A percentile compares a stretch with the other conserved stretches of the same genome.
Evolutionary conservation across 2,888 invertebrate species (phyloP).

Genomic region (Trachelus tabidus): DNA sequence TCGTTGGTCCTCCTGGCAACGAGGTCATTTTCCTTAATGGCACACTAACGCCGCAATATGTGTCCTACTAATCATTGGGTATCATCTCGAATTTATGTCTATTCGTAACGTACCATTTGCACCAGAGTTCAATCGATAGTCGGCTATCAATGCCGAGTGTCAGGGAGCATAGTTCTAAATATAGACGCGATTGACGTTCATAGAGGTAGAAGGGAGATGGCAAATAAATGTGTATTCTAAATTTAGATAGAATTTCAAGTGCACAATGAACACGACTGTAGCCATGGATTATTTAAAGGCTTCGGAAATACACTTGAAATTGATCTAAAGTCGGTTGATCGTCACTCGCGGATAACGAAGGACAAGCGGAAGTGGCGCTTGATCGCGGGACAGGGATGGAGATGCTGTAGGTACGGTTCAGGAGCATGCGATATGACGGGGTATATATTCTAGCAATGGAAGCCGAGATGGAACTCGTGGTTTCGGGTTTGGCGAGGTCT

Average conservation of each 20-base stretch:
- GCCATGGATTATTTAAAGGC: conserved; percentile 7
- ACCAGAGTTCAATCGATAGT: not conserved
- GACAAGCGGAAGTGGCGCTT: not conserved
- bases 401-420: not conserved
- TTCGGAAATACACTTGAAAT: conserved; percentile 18
- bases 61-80: not conserved
- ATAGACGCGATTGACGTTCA: conserved; percentile 11
- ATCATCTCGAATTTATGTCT: not conserved
- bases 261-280: not conserved
- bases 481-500: conserved; percentile 8
- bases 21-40: not conserved
- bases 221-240: not conserved
- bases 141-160: not conserved
- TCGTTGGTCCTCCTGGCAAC: conserved; percentile 11
- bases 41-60: not conserved
- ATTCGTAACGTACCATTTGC: not conserved
- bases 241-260: conserved; percentile 3
- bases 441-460: not conserved
- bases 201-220: conserved; percentile 3
- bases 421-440: not conserved
- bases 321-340: conserved; percentile 15
- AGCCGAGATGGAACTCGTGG: not conserved
- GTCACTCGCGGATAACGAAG: not conserved
- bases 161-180: conserved; percentile 20
- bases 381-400: not conserved